A percentile compares a stretch with the other conserved stretches of the same genome.
Evolutionary conservation across 2,888 invertebrate species (phyloP).

Genomic region (Dyspetes luteomarginatus): DNA sequence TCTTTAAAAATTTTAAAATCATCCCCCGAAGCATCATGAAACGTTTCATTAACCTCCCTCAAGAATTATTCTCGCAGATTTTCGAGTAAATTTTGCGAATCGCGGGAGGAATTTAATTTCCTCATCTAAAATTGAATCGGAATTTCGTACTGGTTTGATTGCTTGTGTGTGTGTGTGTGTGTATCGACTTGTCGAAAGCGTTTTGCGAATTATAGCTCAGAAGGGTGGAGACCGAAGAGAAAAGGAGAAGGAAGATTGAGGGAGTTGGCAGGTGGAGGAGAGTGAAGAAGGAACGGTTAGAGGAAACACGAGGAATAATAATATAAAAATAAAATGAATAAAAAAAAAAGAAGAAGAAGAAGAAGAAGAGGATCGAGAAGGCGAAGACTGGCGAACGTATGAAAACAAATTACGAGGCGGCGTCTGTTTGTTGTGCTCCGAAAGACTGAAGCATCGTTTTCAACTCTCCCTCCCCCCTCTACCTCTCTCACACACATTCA

Average conservation of each 20-base stretch:
- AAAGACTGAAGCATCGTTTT: constrained; percentile 66
- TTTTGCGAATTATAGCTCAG: constrained; percentile 45
- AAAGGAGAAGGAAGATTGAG: constrained; percentile 57
- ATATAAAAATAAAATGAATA: constrained; percentile 57
- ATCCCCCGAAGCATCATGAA: not conserved
- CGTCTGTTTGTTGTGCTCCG: constrained; percentile 80
- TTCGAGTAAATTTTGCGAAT: constrained; percentile 22
- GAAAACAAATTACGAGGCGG: constrained; percentile 83
- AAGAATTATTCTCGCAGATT: not conserved
- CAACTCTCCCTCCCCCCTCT: constrained; percentile 40
- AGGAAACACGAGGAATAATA: constrained; percentile 61
- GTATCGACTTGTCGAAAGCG: not conserved
- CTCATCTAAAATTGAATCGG: constrained; percentile 36
- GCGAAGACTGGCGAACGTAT: constrained; percentile 76
- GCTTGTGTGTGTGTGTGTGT: not conserved
- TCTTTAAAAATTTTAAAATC: constrained; percentile 18
- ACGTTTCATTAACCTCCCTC: constrained; percentile 36
- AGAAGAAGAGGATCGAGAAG: constrained; percentile 58
- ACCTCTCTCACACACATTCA: constrained; percentile 16
- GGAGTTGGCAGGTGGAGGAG: constrained; percentile 42
- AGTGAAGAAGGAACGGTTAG: constrained; percentile 45
- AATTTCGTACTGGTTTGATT: not conserved
- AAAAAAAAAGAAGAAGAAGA: constrained; percentile 53
- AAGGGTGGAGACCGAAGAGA: not conserved
- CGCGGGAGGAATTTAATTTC: constrained; percentile 14